Conservation (phyloP, 2,888 invertebrate genomes). For the Nyleta sp. region DNA sequence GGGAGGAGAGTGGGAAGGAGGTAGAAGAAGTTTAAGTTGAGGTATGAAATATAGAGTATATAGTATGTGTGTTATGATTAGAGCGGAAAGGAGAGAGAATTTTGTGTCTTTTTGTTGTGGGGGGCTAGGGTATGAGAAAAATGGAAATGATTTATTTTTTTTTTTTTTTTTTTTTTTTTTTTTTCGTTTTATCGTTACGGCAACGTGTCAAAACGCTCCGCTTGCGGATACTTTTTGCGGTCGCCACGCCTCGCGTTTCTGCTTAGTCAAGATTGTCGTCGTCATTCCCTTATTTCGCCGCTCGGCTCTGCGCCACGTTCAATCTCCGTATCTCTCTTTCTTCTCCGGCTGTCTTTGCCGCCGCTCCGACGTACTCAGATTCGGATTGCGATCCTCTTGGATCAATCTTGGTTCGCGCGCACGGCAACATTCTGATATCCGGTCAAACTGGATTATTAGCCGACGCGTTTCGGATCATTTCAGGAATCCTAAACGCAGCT, state of each 20-base stretch:
- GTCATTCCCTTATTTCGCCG: slow-evolving; percentile 61
- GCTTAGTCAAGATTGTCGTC: slow-evolving; percentile 76
- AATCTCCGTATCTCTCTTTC: slow-evolving; percentile 35
- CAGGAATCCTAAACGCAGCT: slow-evolving; percentile 31
- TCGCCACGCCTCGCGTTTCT: slow-evolving; percentile 78
- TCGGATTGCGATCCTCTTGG: slow-evolving; percentile 43
- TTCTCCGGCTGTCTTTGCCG: slow-evolving; percentile 7
- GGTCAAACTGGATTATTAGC: slow-evolving; percentile 60
- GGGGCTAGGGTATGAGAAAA: too few species aligned
- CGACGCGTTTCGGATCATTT: slow-evolving; percentile 46
- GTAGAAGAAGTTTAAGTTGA: too few species aligned
- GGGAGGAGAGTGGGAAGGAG: too few species aligned
- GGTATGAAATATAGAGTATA: too few species aligned
- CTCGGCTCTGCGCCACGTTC: background rate
- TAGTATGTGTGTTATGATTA: too few species aligned
- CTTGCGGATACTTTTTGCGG: slow-evolving; percentile 62
- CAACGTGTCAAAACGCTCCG: slow-evolving; percentile 27
- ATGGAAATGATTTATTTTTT: too few species aligned
- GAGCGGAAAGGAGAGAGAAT: too few species aligned
- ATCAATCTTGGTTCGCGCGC: slow-evolving; percentile 49
- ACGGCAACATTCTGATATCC: slow-evolving; percentile 55
- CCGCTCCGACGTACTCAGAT: slow-evolving; percentile 16
- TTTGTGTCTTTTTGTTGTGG: too few species aligned
- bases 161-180: too few species aligned
- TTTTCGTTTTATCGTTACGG: too few species aligned